These are phyloP conservation scores for Aphelenchoides fujianensis DNA, from an alignment of 1,140 invertebrate genomes.

Conservation along the genomic window DNA sequence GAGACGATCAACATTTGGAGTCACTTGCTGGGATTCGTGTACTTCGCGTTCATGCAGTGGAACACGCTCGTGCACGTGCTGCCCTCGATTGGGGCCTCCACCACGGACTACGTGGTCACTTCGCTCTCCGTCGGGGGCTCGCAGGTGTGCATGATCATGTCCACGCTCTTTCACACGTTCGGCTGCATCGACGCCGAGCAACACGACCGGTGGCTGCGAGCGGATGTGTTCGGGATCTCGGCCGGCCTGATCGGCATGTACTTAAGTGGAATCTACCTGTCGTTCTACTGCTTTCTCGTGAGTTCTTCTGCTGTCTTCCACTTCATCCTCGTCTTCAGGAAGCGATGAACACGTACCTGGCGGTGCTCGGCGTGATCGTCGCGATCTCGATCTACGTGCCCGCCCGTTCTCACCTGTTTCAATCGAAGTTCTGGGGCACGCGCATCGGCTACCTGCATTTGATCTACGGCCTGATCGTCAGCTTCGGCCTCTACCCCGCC, in stretches of 20 bases:
- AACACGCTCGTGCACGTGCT: slow-evolving; percentile 73
- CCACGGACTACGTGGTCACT: slow-evolving; percentile 77
- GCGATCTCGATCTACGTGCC: slow-evolving; percentile 70
- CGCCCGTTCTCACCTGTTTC: slow-evolving; percentile 77
- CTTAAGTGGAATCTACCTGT: slow-evolving; percentile 89
- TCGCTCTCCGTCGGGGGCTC: slow-evolving; percentile 78
- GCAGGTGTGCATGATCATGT: slow-evolving; percentile 88
- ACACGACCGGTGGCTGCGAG: slow-evolving; percentile 80
- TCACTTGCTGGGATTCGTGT: slow-evolving; percentile 83
- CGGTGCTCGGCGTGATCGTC: slow-evolving; percentile 68
- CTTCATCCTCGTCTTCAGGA: slow-evolving; percentile 70
- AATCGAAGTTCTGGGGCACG: slow-evolving; percentile 62
- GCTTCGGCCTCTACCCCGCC: slow-evolving; percentile 83
- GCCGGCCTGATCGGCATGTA: slow-evolving; percentile 87
- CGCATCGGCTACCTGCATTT: slow-evolving; percentile 67
- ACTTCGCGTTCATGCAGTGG: slow-evolving; percentile 78
- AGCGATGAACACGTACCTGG: slow-evolving; percentile 76
- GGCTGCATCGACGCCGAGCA: slow-evolving; percentile 82
- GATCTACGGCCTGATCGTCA: slow-evolving; percentile 79
- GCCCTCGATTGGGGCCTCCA: slow-evolving; percentile 56
- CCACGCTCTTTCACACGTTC: slow-evolving; percentile 87
- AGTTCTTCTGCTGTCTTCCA: slow-evolving; percentile 64
- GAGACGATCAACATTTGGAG: slow-evolving; percentile 97
- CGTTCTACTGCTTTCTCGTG: slow-evolving; percentile 89
- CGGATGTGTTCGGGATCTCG: slow-evolving; percentile 87